phyloP scores from a whole-genome alignment of 2,888 invertebrate species.

The Crossocerus cetratus region DNA sequence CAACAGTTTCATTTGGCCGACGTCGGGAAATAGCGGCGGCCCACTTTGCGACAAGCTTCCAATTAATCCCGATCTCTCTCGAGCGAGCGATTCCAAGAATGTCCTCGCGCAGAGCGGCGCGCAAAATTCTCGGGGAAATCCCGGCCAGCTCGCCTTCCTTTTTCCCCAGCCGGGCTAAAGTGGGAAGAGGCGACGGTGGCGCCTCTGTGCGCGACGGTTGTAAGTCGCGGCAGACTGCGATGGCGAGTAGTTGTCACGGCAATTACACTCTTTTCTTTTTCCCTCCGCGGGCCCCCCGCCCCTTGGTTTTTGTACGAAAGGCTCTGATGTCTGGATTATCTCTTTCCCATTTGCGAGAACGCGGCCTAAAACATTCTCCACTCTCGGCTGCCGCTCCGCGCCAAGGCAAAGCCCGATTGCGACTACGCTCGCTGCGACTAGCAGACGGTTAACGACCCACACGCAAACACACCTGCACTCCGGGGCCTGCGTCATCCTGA shows the following conservation, averaged over 20 bases:
- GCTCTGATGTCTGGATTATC: not conserved
- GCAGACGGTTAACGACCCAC: not conserved
- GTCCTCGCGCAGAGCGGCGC: not conserved
- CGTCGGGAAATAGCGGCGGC: not conserved
- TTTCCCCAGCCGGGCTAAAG: too few species aligned
- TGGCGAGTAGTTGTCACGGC: conserved; percentile 4
- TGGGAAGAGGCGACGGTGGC: too few species aligned
- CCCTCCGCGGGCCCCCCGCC: not conserved
- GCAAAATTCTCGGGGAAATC: not conserved
- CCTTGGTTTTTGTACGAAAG: not conserved
- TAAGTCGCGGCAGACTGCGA: too few species aligned
- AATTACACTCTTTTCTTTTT: not conserved
- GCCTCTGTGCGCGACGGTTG: too few species aligned
- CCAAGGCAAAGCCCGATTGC: not conserved
- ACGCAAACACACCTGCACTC: not conserved
- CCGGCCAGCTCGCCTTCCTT: not conserved
- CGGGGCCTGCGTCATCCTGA: not conserved
- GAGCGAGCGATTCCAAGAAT: too few species aligned
- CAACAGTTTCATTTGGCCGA: not conserved
- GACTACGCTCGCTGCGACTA: not conserved
- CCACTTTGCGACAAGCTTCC: not conserved
- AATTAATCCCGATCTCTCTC: not conserved
- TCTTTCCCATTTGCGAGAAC: not conserved
- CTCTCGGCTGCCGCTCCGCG: not conserved
- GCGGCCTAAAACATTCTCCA: conserved; percentile 3